Conservation (phyloP, 2,888 invertebrate species). For the Vandiemenella viatica region DNA sequence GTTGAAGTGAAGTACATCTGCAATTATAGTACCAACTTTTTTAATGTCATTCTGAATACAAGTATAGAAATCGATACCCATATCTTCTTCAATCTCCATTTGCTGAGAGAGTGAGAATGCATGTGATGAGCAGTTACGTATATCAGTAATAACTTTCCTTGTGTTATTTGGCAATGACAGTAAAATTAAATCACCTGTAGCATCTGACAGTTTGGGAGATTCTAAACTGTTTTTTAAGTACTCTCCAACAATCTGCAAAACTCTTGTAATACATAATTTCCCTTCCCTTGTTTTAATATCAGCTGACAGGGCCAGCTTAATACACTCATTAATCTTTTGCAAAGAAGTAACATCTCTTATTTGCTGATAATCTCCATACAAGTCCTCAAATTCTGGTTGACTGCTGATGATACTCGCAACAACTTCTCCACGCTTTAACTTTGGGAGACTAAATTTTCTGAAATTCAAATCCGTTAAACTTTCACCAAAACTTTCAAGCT, state of each 20-base stretch:
- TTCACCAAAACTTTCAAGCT: neutral
- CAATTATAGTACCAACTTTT: conserved; percentile 11
- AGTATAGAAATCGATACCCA: conserved; percentile 11
- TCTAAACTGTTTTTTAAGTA: conserved; percentile 19
- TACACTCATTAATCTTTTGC: conserved; percentile 15
- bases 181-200: conserved; percentile 13
- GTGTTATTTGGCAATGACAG: conserved; percentile 13
- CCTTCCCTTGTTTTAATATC: conserved; percentile 13
- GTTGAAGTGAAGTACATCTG: conserved; percentile 12
- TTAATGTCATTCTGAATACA: conserved; percentile 5
- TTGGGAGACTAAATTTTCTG: neutral
- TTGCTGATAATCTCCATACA: conserved; percentile 17
- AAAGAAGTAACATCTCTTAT: conserved; percentile 18
- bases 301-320: conserved; percentile 13
- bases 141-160: conserved; percentile 12
- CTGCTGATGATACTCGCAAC: neutral
- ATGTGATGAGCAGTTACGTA: conserved; percentile 16
- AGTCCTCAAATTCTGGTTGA: conserved; percentile 14
- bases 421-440: conserved; percentile 2
- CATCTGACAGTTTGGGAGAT: conserved; percentile 19
- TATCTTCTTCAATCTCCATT: conserved; percentile 16
- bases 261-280: conserved; percentile 16
- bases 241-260: conserved; percentile 19
- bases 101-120: conserved; percentile 12
- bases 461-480: neutral